Evolutionary conservation across 2,113 vertebrate genomes (phyloP).

Genomic region (Thamnaconus septentrionalis): DNA sequence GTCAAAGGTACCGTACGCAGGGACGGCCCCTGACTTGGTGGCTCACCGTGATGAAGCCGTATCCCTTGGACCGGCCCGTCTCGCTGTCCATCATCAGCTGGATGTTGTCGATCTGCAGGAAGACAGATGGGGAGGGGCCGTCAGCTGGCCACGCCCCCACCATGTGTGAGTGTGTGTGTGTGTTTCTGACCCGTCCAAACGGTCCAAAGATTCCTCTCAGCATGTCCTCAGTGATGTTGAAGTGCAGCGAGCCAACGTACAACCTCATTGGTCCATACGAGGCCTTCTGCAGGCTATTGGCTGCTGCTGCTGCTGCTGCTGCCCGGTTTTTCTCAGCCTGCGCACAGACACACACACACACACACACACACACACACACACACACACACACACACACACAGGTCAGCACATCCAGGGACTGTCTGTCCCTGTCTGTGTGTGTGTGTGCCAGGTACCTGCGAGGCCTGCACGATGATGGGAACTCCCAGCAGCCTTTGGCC

Average conservation of each 20-base stretch:
- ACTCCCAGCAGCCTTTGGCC: slow-evolving; percentile 95
- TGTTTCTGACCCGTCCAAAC: slow-evolving; percentile 84
- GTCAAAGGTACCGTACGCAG: neutral
- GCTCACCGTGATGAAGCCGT: slow-evolving; percentile 96
- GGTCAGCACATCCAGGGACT: neutral
- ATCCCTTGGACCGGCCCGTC: slow-evolving; percentile 93
- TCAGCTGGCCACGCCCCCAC: neutral
- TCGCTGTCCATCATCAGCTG: slow-evolving; percentile 99
- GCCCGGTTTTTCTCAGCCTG: slow-evolving; percentile 98
- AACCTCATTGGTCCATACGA: slow-evolving; percentile 90
- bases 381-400: neutral
- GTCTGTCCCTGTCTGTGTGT: no score
- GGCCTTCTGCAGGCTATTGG: slow-evolving; percentile 92
- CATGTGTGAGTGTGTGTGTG: neutral
- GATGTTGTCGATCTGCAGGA: slow-evolving; percentile 88
- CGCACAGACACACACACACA: neutral
- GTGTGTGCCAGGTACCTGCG: slow-evolving; percentile 80
- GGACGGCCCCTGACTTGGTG: neutral
- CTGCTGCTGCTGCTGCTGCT: slow-evolving; percentile 83
- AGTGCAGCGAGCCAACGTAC: slow-evolving; percentile 93
- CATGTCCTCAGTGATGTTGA: slow-evolving; percentile 99
- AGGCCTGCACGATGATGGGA: slow-evolving; percentile 96
- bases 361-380: neutral
- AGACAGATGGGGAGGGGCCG: neutral
- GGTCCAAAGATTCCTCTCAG: slow-evolving; percentile 96